These are phyloP conservation scores for Panonychus citri DNA, from an alignment of 1,140 invertebrate genomes.

Conservation along the genomic window DNA sequence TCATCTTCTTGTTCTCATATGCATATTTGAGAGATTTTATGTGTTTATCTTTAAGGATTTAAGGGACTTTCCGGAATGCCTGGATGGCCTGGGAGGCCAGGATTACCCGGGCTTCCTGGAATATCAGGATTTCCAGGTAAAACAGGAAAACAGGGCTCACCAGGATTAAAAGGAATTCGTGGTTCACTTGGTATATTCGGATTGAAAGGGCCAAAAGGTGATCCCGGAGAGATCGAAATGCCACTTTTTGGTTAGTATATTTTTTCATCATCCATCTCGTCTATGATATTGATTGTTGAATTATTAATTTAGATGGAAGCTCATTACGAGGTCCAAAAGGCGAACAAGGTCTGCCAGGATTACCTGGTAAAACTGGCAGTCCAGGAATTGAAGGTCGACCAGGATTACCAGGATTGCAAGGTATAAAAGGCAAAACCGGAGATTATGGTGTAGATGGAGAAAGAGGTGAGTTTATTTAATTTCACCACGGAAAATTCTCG, in stretches of 20 bases:
- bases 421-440: slow-evolving; percentile 29
- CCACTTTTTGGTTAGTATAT: slow-evolving; percentile 20
- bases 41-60: too few relatives aligned
- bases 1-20: too few relatives aligned
- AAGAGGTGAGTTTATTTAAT: slow-evolving; percentile 29
- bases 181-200: too few relatives aligned
- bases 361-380: slow-evolving; percentile 42
- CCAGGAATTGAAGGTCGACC: slow-evolving; percentile 42
- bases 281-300: too few relatives aligned
- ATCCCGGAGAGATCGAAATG: too few relatives aligned
- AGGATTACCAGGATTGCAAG: slow-evolving; percentile 41
- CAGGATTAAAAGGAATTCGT: slow-evolving; percentile 37
- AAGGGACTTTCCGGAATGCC: slow-evolving; percentile 31
- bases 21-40: too few relatives aligned
- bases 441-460: slow-evolving; percentile 41
- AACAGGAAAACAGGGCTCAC: neutral
- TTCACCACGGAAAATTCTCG: neutral
- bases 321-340: slow-evolving; percentile 53
- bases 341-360: slow-evolving; percentile 43
- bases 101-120: slow-evolving; percentile 19
- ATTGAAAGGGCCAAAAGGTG: too few relatives aligned
- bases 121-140: slow-evolving; percentile 29
- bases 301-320: too few relatives aligned
- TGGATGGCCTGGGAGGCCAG: slow-evolving; percentile 51
- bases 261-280: too few relatives aligned